A percentile compares a stretch with the other conserved stretches of the same genome.
These are phyloP conservation scores for Agonopterix arenella DNA, from an alignment of 2,888 invertebrate species.

Conservation along the genomic window DNA sequence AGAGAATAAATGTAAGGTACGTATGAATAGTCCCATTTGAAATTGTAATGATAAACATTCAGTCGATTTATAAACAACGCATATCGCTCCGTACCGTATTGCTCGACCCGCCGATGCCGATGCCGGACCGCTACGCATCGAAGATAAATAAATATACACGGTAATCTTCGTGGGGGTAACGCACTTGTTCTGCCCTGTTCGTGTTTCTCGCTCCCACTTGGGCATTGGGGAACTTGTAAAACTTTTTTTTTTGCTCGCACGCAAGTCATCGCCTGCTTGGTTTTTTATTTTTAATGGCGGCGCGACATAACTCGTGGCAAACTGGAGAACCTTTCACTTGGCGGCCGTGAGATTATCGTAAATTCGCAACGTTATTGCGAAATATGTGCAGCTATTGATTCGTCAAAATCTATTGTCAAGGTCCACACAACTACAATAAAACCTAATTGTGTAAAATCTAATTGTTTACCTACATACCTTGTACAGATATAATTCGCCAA, in stretches of 20 bases:
- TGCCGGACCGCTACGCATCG: conserved; percentile 30
- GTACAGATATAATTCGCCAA: conserved; percentile 16
- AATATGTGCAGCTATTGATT: conserved; percentile 4
- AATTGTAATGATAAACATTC: conserved; percentile 19
- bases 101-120: conserved; percentile 3
- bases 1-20: not conserved
- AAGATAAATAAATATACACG: conserved; percentile 54
- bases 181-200: conserved; percentile 62
- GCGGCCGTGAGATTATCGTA: conserved; percentile 19
- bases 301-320: conserved; percentile 46
- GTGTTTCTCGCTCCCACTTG: conserved; percentile 50
- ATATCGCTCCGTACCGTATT: conserved; percentile 15
- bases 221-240: conserved; percentile 40
- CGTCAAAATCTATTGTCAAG: conserved; percentile 12
- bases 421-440: conserved; percentile 6
- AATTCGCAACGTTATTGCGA: conserved; percentile 17
- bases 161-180: conserved; percentile 73
- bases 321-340: conserved; percentile 56
- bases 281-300: conserved; percentile 58
- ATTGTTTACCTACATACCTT: conserved; percentile 6
- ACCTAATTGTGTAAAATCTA: not conserved
- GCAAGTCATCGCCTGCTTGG: conserved; percentile 61
- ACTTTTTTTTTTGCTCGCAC: conserved; percentile 50
- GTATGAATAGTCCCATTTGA: conserved; percentile 7
- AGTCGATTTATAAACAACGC: conserved; percentile 22